A percentile compares a stretch with the other conserved stretches of the same genome.
Conservation (phyloP, 2,888 invertebrate species). For the Chorisops tibialis region DNA sequence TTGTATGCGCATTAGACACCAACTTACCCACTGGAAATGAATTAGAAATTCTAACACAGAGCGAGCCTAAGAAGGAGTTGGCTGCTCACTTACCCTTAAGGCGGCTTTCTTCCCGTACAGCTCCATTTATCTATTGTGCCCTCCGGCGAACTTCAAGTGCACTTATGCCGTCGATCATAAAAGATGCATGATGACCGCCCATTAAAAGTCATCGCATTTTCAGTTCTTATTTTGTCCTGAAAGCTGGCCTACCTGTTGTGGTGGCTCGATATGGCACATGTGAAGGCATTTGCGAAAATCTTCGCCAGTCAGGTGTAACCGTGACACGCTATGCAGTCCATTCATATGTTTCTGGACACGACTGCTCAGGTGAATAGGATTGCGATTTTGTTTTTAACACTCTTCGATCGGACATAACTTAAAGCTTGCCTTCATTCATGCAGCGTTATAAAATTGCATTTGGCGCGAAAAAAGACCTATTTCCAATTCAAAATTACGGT, state of each 20-base stretch:
- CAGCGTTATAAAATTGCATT: constrained; percentile 6
- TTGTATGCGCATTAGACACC: too few species aligned
- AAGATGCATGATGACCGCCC: constrained; percentile 33
- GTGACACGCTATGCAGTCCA: neutral
- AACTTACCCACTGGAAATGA: too few species aligned
- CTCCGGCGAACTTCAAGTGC: constrained; percentile 12
- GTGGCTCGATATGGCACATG: neutral
- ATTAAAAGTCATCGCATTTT: constrained; percentile 21
- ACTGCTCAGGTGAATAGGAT: neutral
- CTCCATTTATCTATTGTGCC: constrained; percentile 13
- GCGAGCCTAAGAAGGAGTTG: too few species aligned
- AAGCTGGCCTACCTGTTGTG: constrained; percentile 8
- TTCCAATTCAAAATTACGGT: constrained; percentile 17
- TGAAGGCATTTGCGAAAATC: neutral
- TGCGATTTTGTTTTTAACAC: constrained; percentile 1
- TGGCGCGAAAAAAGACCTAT: constrained; percentile 16
- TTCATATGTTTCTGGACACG: neutral
- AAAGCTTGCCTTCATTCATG: constrained; percentile 9
- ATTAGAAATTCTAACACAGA: too few species aligned
- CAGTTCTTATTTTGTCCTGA: constrained; percentile 10
- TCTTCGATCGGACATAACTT: constrained; percentile 8
- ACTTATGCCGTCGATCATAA: constrained; percentile 20
- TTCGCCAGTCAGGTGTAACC: constrained; percentile 14
- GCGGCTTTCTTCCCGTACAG: constrained; percentile 5
- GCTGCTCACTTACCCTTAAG: too few species aligned